phyloP scores from a whole-genome alignment of 2,888 invertebrate species.

The Gnatocerus cornutus region DNA sequence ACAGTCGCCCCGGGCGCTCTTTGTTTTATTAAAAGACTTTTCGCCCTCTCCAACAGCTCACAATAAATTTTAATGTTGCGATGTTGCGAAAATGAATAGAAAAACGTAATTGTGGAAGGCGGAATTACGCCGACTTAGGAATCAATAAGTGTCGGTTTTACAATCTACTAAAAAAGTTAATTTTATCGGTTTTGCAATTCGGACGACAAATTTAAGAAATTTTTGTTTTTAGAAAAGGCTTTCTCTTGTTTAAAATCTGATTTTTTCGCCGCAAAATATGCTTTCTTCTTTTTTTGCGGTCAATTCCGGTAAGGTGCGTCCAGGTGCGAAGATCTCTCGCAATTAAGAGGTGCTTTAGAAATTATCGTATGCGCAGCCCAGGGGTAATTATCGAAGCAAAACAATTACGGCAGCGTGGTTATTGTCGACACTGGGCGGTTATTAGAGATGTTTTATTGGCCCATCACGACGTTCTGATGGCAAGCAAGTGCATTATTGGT shows the following conservation, averaged over 20 bases:
- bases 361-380: slow-evolving; percentile 13
- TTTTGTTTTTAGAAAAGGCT: too few relatives aligned
- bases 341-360: background rate
- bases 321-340: slow-evolving; percentile 22
- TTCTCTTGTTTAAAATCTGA: background rate
- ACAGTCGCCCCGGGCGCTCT: slow-evolving; percentile 58
- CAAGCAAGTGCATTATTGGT: slow-evolving; percentile 39
- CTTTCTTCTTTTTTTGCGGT: too few relatives aligned
- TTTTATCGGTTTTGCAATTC: too few relatives aligned
- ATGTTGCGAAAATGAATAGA: slow-evolving; percentile 11
- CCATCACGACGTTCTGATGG: slow-evolving; percentile 42
- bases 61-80: slow-evolving; percentile 39
- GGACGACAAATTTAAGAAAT: too few relatives aligned
- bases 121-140: background rate
- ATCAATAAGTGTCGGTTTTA: background rate
- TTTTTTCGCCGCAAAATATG: background rate
- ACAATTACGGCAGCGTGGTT: slow-evolving; percentile 24
- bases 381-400: slow-evolving; percentile 27
- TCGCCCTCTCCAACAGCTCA: slow-evolving; percentile 3
- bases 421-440: slow-evolving; percentile 15
- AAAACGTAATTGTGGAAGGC: background rate
- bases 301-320: background rate
- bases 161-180: too few relatives aligned
- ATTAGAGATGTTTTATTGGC: slow-evolving; percentile 44
- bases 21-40: slow-evolving; percentile 61